Base-by-base conservation (phyloP, 2,888 invertebrate species). In the Branchipolynoe longqiensis region DNA sequence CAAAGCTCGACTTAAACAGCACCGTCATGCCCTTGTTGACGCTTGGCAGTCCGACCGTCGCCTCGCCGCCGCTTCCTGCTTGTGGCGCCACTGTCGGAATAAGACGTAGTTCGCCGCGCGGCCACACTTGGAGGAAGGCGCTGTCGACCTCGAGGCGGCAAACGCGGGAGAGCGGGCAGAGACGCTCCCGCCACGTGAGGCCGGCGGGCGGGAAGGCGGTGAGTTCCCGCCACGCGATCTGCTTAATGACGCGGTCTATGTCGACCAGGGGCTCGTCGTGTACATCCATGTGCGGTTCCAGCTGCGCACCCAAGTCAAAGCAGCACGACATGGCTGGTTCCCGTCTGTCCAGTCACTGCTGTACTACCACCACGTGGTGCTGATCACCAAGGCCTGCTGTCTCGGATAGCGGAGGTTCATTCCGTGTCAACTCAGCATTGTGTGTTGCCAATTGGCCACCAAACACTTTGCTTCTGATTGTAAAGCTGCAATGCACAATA, bases 1-100 rank as follows among this genome's bases (percentile, higher is more conserved):
- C 69, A 38, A 69, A 69, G 33, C 69, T 33, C 22, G n/a, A n/a
- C 36, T 69, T 18, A 38, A 69, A 69, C 3, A 69, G 69, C 38
- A 69, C 69, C 18, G 69, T 69, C 2, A 14, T 38, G 3, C 69
- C 69, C 12, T 38, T 12, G 14, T 69, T 38, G 4, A 69, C 25
- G 3, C 18, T 69, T 0, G 69, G 69, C 38, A 69, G 33, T n/a
- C 33, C 69, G 2, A 38, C 18, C 6, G 36, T 38, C 1, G 33
- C 14, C 33, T 1, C 33, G 31, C 33, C 22, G 3, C 62, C 62
- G 3, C 6, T 62, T 8, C 62, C 62, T 28, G 62, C 25, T 4
- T 1, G 3, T 31, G 62, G 31, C 1, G 62, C 12, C n/a, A n/a
- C n/a, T n/a, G 62, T 25, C 14, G 69, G 69, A 8, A 22, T 38